These are phyloP conservation scores for Oenanthe melanoleuca DNA, from an alignment of 2,113 vertebrate species.

Conservation along the genomic window DNA sequence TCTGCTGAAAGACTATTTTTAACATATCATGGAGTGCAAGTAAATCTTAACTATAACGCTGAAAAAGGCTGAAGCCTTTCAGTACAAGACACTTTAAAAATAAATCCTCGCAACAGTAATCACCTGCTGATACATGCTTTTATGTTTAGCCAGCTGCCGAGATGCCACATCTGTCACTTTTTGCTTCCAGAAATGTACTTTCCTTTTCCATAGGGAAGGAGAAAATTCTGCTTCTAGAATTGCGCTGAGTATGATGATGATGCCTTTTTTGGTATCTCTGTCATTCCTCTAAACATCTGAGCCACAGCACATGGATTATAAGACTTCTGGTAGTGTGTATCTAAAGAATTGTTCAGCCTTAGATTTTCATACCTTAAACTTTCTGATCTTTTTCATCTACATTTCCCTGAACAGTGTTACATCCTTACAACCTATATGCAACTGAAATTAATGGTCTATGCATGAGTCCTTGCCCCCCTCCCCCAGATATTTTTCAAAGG, in stretches of 20 bases:
- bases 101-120: slow-evolving; percentile 19
- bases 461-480: background rate
- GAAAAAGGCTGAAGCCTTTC: background rate
- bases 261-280: slow-evolving; percentile 63
- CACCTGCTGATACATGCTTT: slow-evolving; percentile 37
- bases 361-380: background rate
- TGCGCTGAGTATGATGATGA: background rate
- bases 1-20: slow-evolving; percentile 21
- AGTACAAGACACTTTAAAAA: slow-evolving; percentile 28
- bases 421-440: background rate
- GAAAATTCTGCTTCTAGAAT: slow-evolving; percentile 31
- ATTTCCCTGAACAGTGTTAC: background rate
- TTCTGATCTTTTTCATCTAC: background rate
- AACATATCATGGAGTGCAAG: background rate
- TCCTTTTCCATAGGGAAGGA: slow-evolving; percentile 45
- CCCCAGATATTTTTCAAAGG: background rate
- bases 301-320: background rate
- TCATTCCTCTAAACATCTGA: slow-evolving; percentile 12
- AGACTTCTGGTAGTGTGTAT: background rate
- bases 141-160: slow-evolving; percentile 55
- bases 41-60: background rate
- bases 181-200: slow-evolving; percentile 21
- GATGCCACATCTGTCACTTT: slow-evolving; percentile 57
- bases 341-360: background rate
- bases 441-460: background rate